These are phyloP conservation scores for Crotalus viridis DNA, from an alignment of 2,113 vertebrate genomes.

Conservation along the genomic window DNA sequence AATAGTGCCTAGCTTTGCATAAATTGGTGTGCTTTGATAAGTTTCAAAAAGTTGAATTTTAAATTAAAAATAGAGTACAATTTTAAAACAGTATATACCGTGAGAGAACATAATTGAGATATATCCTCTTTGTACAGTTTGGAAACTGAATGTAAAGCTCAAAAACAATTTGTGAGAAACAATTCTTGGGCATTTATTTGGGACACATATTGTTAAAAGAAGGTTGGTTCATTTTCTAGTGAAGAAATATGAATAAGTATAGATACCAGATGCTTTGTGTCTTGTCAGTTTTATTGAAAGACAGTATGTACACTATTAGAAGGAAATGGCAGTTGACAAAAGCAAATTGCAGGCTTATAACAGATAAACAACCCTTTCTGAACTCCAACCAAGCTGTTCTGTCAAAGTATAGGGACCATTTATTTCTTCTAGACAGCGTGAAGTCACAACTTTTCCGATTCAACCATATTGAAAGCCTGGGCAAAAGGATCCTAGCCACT, in stretches of 20 bases:
- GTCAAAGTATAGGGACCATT: neutral
- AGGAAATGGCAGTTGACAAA: slow-evolving; percentile 23
- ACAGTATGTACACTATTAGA: slow-evolving; percentile 4
- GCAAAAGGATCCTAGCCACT: slow-evolving; percentile 6
- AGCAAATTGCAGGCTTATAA: slow-evolving; percentile 36
- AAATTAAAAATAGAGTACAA: slow-evolving; percentile 24
- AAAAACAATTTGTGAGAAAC: slow-evolving; percentile 37
- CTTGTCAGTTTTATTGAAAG: slow-evolving; percentile 20
- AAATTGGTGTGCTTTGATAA: neutral
- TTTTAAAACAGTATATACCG: slow-evolving; percentile 6
- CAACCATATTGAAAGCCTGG: slow-evolving; percentile 27
- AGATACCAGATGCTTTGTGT: slow-evolving; percentile 17
- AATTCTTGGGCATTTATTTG: slow-evolving; percentile 20
- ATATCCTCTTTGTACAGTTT: slow-evolving; percentile 22
- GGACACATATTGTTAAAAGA: slow-evolving; percentile 23
- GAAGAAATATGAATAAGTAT: slow-evolving; percentile 29
- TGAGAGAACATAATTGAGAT: slow-evolving; percentile 26
- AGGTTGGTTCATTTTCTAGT: slow-evolving; percentile 41
- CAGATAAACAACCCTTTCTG: slow-evolving; percentile 27
- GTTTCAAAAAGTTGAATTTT: slow-evolving; percentile 38
- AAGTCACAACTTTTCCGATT: neutral
- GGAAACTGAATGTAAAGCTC: slow-evolving; percentile 30
- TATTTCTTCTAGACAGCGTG: slow-evolving; percentile 25
- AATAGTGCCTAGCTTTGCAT: neutral
- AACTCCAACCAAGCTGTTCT: neutral